Evolutionary conservation across 2,113 vertebrate genomes (phyloP), one percentile per base, ranked within the genome.

Genomic region (Gymnobelideus leadbeateri): DNA sequence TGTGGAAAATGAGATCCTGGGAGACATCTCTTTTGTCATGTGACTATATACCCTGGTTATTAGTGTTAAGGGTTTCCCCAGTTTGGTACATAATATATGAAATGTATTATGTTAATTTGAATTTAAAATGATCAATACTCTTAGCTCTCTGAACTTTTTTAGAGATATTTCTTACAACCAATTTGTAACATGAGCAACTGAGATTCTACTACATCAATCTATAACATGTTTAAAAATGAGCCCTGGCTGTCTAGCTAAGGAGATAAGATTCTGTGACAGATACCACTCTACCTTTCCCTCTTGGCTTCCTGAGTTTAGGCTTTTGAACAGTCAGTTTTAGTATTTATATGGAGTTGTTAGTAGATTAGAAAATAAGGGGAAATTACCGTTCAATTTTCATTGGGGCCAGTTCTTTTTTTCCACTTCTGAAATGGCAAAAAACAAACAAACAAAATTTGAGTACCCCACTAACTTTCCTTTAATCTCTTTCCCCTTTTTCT

Each of bases 391-490:
- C 49, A 46, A 46, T 96, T 95, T 84, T 93, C 49, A 26, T 93
- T 91, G 68, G 46, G 14, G 8, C 84, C 12, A 10, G 19, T 49
- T 91, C 90, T 49, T 0, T 84, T 84, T 57, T 92, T 91, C 10
- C 1, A 91, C 31, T 61, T 92, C 53, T 49, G 28, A 92, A 84
- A 95, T 92, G 89, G n/a, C 28, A 96, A 94, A 49, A 77, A 68
- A 68, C 31, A 68, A 37, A 31, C 10, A 8, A 57, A 57, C 26
- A 57, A 3, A 6, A 31, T 57, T 91, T 53, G 3, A 92, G 25
- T 12, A 46, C 91, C 95, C 37, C 50, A 89, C 51, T 89, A 28
- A 37, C 93, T 21, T 96, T 93, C 43, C 0, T 37, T 92, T 94
- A 26, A 19, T 61, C 28, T 57, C 90, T 51, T 54, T 1, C 37